These are phyloP conservation scores for Xylophagus ater DNA, from an alignment of 2,888 invertebrate species.

Conservation along the genomic window DNA sequence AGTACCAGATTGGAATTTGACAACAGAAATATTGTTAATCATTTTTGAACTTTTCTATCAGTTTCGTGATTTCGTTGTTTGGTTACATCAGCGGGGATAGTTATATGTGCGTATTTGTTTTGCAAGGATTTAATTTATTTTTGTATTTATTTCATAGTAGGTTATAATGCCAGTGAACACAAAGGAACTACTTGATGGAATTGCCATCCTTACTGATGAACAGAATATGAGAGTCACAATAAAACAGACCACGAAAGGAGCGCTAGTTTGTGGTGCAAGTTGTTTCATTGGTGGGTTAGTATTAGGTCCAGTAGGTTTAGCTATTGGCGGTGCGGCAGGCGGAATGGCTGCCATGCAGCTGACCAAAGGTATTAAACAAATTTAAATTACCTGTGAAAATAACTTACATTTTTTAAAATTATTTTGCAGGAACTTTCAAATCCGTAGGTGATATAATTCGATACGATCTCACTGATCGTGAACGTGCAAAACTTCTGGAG, in stretches of 20 bases:
- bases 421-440: conserved; percentile 28
- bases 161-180: conserved; percentile 31
- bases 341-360: conserved; percentile 31
- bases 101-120: neutral
- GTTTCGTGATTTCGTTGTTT: neutral
- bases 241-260: conserved; percentile 31
- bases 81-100: neutral
- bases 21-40: neutral
- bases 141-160: neutral
- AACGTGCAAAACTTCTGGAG: conserved; percentile 28
- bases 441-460: conserved; percentile 33
- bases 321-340: conserved; percentile 33
- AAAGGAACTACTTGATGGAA: conserved; percentile 31
- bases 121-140: neutral
- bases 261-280: conserved; percentile 30
- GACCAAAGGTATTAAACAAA: conserved; percentile 26
- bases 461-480: conserved; percentile 30
- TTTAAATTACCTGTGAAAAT: neutral
- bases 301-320: conserved; percentile 32
- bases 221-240: conserved; percentile 30
- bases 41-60: neutral
- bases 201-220: conserved; percentile 33
- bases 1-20: neutral
- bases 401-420: neutral
- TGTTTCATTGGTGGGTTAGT: conserved; percentile 34